Percentiles rank a stretch among this genome's conserved stretches.
These are phyloP conservation scores for Antheraea mylitta DNA, from an alignment of 1,140 invertebrate genomes.

Conservation along the genomic window DNA sequence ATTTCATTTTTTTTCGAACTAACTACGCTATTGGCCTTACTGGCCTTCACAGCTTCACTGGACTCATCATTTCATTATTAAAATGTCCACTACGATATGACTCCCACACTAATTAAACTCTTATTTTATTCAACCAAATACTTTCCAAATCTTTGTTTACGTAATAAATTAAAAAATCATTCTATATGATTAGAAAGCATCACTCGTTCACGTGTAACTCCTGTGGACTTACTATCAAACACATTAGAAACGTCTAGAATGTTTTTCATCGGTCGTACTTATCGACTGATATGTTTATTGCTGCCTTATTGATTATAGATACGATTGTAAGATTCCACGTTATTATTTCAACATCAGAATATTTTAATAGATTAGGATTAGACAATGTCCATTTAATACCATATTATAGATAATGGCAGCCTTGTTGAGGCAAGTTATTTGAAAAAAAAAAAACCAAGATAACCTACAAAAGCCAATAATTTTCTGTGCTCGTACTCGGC, in stretches of 20 bases:
- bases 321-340: slow-evolving; percentile 13
- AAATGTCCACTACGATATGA: background rate
- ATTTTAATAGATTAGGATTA: slow-evolving; percentile 12
- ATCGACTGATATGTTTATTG: slow-evolving; percentile 29
- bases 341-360: background rate
- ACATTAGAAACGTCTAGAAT: slow-evolving; percentile 34
- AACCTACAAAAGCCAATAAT: too few species aligned
- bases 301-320: slow-evolving; percentile 29
- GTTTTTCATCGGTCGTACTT: slow-evolving; percentile 29
- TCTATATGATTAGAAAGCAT: too few species aligned
- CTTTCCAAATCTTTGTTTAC: background rate
- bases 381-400: background rate
- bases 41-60: too few species aligned
- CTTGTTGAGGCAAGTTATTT: background rate
- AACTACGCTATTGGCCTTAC: too few species aligned
- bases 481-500: background rate
- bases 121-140: background rate
- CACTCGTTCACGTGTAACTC: background rate
- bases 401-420: background rate
- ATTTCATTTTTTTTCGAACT: too few species aligned
- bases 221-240: slow-evolving; percentile 8
- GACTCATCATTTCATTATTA: background rate
- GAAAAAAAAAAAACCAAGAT: too few species aligned
- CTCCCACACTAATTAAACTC: background rate
- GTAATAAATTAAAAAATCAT: background rate